phyloP scores from a whole-genome alignment of 2,113 vertebrate genomes.

The Tychaedon coryphoeus region DNA sequence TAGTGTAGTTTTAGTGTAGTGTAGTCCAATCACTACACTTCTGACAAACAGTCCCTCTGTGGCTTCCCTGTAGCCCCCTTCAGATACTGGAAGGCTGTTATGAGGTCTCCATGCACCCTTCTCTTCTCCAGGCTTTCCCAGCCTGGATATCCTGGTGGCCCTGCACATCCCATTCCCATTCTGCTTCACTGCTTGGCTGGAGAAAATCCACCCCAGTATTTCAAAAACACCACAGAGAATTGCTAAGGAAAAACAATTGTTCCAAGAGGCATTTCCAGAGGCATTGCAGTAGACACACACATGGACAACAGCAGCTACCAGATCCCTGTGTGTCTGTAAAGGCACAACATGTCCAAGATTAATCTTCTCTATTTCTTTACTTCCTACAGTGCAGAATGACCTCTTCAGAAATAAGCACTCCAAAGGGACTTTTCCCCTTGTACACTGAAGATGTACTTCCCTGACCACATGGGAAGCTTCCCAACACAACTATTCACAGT shows the following conservation, averaged over 20 bases:
- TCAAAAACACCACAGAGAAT: not conserved
- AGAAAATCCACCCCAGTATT: not conserved
- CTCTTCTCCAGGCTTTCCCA: not conserved
- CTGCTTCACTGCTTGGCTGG: not conserved
- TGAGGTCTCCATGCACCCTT: not conserved
- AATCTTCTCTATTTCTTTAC: not conserved
- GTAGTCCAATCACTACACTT: not conserved
- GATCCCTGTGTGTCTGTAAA: not conserved
- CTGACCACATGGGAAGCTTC: not conserved
- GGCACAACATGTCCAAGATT: not conserved
- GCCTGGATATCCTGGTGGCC: not conserved
- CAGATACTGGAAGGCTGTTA: not conserved
- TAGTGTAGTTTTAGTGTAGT: too few relatives aligned
- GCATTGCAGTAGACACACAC: fast-evolving
- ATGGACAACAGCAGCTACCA: not conserved
- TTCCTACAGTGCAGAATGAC: not conserved
- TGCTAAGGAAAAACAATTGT: not conserved
- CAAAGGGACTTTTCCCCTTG: not conserved
- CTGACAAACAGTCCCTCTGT: not conserved
- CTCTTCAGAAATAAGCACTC: conserved; percentile 10
- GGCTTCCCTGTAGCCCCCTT: not conserved
- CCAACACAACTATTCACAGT: not conserved
- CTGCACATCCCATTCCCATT: not conserved
- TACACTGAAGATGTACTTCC: not conserved
- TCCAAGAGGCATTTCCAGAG: not conserved